Evolutionary conservation across 2,888 invertebrate genomes (phyloP).

Genomic region (Andrena marginata): DNA sequence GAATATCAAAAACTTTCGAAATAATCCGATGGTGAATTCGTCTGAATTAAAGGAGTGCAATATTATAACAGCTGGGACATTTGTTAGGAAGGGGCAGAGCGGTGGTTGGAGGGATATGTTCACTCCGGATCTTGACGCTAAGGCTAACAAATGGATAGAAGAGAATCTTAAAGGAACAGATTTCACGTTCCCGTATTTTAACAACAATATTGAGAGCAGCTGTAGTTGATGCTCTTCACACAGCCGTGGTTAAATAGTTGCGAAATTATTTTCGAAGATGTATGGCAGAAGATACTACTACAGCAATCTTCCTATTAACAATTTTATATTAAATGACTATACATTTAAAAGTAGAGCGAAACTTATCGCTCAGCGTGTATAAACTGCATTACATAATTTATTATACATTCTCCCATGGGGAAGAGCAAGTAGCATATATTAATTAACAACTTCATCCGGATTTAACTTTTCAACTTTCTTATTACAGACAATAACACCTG

Average conservation of each 20-base stretch:
- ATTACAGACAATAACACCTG: conserved; percentile 67
- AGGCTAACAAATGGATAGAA: conserved; percentile 90
- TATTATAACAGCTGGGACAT: conserved; percentile 87
- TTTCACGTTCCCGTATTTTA: conserved; percentile 86
- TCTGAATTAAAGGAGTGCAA: conserved; percentile 88
- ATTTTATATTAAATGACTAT: too few relatives aligned
- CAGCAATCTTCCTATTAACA: too few relatives aligned
- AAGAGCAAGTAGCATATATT: too few relatives aligned
- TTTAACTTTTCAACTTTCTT: neutral
- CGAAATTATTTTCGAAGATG: neutral
- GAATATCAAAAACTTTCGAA: conserved; percentile 92
- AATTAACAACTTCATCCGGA: neutral
- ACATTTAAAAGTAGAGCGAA: too few relatives aligned
- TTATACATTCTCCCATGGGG: too few relatives aligned
- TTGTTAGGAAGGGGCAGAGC: conserved; percentile 89
- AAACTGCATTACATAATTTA: too few relatives aligned
- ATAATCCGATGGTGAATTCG: conserved; percentile 92
- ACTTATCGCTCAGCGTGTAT: too few relatives aligned
- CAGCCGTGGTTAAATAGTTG: too few relatives aligned
- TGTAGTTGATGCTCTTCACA: conserved; percentile 18
- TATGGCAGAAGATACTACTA: neutral
- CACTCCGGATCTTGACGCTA: conserved; percentile 88
- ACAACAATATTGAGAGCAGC: conserved; percentile 20
- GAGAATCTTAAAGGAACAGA: conserved; percentile 88
- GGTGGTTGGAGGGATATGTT: conserved; percentile 91